phyloP scores from a whole-genome alignment of 1,140 invertebrate genomes.

The Meloidogyne hapla region DNA sequence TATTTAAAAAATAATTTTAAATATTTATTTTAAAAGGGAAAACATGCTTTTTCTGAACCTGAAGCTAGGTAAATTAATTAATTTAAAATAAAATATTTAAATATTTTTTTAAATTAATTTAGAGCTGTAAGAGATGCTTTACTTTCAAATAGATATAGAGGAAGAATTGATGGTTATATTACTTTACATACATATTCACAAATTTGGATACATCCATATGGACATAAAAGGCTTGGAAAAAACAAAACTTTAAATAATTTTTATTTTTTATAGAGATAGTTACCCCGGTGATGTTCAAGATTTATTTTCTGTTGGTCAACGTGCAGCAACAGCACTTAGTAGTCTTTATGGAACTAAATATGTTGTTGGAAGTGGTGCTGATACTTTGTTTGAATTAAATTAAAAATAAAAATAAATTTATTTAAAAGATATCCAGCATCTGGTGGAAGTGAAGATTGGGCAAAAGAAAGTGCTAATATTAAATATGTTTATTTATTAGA shows the following conservation, averaged over 20 bases:
- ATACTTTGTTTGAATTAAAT: slow-evolving; percentile 17
- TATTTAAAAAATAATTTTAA: background rate
- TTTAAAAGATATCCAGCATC: slow-evolving; percentile 56
- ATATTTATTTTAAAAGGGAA: slow-evolving; percentile 14
- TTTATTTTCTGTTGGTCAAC: slow-evolving; percentile 61
- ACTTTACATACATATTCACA: slow-evolving; percentile 64
- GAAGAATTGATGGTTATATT: slow-evolving; percentile 58
- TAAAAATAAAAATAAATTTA: slow-evolving; percentile 20
- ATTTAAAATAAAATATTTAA: background rate
- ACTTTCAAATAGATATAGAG: slow-evolving; percentile 54
- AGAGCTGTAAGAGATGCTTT: slow-evolving; percentile 57
- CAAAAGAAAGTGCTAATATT: slow-evolving; percentile 55
- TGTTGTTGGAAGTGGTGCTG: slow-evolving; percentile 58
- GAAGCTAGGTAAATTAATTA: slow-evolving; percentile 45
- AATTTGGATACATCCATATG: slow-evolving; percentile 64
- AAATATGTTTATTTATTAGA: slow-evolving; percentile 63
- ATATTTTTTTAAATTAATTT: background rate
- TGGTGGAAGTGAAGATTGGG: slow-evolving; percentile 64
- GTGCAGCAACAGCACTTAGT: slow-evolving; percentile 52
- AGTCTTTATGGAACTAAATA: slow-evolving; percentile 63
- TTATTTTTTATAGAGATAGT: slow-evolving; percentile 40
- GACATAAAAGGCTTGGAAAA: slow-evolving; percentile 47
- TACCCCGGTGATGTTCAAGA: slow-evolving; percentile 63
- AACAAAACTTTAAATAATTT: background rate
- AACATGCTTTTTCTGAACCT: slow-evolving; percentile 60